phyloP scores from a whole-genome alignment of 2,113 vertebrate species.

The Chiloscyllium plagiosum region DNA sequence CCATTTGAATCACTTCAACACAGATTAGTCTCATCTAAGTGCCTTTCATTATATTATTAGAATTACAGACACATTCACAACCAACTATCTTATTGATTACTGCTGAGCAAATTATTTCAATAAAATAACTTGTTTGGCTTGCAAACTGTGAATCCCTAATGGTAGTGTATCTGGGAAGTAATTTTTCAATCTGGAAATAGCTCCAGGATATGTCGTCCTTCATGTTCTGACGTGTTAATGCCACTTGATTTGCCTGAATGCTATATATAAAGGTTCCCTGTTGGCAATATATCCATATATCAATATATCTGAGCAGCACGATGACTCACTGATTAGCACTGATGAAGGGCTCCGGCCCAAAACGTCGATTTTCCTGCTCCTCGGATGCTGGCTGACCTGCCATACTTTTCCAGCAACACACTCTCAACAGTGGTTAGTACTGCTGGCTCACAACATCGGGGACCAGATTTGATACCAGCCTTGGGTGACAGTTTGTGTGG shows the following conservation, averaged over 20 bases:
- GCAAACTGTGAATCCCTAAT: conserved; percentile 4
- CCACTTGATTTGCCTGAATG: neutral
- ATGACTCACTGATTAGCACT: no score
- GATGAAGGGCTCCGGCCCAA: no score
- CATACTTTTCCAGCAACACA: no score
- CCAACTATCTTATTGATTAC: neutral
- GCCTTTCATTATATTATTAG: conserved; percentile 2
- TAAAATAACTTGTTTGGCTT: neutral
- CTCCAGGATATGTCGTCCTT: neutral
- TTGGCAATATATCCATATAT: neutral
- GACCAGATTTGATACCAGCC: no score
- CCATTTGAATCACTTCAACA: neutral
- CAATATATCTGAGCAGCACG: no score
- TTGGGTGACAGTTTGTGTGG: no score
- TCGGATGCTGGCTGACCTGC: no score
- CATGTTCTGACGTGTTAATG: neutral
- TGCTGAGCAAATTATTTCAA: neutral
- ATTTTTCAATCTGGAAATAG: neutral
- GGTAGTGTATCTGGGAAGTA: neutral
- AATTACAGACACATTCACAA: conserved; percentile 1
- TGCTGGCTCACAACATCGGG: no score
- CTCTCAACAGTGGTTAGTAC: no score
- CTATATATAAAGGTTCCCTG: neutral
- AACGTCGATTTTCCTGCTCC: no score
- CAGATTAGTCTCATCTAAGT: neutral